A percentile compares a stretch with the other conserved stretches of the same genome.
Conservation (phyloP, 2,888 invertebrate species). For the Cacoxenus indagator region DNA sequence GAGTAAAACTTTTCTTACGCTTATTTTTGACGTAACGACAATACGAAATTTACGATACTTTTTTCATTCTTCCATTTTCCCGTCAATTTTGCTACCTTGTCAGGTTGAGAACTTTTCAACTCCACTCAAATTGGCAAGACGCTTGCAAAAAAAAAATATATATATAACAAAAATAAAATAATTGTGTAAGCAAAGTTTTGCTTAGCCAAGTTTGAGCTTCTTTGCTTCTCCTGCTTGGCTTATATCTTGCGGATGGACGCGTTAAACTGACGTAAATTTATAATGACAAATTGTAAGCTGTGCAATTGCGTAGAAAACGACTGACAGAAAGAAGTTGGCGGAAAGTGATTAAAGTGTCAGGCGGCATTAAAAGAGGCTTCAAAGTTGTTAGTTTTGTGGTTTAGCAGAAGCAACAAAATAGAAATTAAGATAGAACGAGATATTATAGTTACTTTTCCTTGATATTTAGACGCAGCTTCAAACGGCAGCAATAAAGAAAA, state of each 20-base stretch:
- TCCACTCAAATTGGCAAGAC: background rate
- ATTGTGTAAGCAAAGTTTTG: background rate
- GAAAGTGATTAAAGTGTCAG: conserved; percentile 20
- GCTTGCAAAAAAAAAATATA: too few species aligned
- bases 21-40: background rate
- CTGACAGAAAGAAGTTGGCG: background rate
- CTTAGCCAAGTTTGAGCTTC: background rate
- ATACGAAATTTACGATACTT: background rate
- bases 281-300: conserved; percentile 66
- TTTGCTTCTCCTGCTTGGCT: too few species aligned
- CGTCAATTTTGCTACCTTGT: too few species aligned
- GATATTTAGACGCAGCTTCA: too few species aligned
- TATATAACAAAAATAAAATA: background rate
- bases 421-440: too few species aligned
- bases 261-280: conserved; percentile 63
- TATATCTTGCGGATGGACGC: background rate
- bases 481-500: too few species aligned
- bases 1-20: conserved; percentile 21
- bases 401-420: background rate
- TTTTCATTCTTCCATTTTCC: too few species aligned
- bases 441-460: too few species aligned
- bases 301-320: conserved; percentile 39
- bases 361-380: background rate
- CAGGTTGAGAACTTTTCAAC: background rate
- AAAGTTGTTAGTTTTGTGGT: background rate